Base-by-base conservation (phyloP, 2,113 vertebrate genomes). In the Pachycephala philippinensis region DNA sequence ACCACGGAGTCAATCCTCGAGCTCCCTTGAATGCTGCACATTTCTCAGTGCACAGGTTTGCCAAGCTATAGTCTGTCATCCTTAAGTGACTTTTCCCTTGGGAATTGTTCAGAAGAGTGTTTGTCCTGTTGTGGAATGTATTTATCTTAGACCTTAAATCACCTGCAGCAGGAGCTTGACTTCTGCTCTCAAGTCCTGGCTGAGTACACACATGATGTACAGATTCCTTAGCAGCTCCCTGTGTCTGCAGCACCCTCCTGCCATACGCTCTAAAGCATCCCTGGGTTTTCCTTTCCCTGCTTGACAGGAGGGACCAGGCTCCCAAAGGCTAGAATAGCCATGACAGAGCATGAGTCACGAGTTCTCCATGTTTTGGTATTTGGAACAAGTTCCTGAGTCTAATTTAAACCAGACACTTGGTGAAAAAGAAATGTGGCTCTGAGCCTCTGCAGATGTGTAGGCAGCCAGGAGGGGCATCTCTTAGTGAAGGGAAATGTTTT, bases 381-480 rank as follows among this genome's bases (percentile, higher is more conserved):
- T 74, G 95, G 88, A 93, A 77, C 63, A 59, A 83, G 78, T 49
- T 89, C 53, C 76, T 54, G 39, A 87, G 59, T 18, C 60, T 94
- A 84, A 96, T 84, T 84, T 40, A 93, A 86, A 80, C 63, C 90
- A 94, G 83, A 59, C 7, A 5, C 37, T 76, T 42, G 30, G 60
- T 35, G 56, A 28, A 85, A 79, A 84, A 93, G 75, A 90, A 95
- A 61, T 59, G 60, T 81, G 56, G 39, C 63, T 66, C 61, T 74
- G 94, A 92, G 80, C 54, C 83, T 81, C 86, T 90, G 72, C 80
- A 91, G 76, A 89, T 75, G 72, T 31, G 54, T 53, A 39, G 75
- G 68, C 68, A 74, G 90, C 35, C 80, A 83, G 76, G 42, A 95
- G 75, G 54, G 83, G 27, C 60, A 75, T 83, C 44, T 79, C 39